Base-by-base conservation (phyloP, 2,888 invertebrate species). In the Acanthococcus lagerstroemiae region DNA sequence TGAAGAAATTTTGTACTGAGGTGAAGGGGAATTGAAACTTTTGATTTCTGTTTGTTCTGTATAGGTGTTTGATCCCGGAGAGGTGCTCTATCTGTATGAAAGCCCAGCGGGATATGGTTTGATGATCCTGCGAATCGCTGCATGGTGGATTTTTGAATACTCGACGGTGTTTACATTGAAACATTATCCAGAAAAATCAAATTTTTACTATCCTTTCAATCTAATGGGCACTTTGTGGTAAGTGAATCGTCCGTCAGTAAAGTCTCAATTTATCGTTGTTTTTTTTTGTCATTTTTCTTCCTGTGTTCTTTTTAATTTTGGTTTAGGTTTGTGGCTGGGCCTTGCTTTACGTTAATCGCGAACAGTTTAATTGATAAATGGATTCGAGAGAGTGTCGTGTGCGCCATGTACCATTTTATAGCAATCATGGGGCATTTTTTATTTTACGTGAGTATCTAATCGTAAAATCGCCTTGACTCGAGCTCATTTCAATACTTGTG, bases 11-110 rank as follows among this genome's bases (percentile, higher is more conserved):
- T 48, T 52, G 19, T 48, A 24, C 15, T 26, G 24, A 57, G 19
- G 24, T n/a, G 7, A 5, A 17, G 15, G 9, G 7, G 12, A n/a
- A 22, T 55, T 37, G 7, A 9, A 15, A 9, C 7, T 37, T 7
- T 37, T 37, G 7, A 9, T 12, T 12, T 55, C 24, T 55, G 26
- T 55, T 22, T 55, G 70, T 68, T 69, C 69, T 71, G 74, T 74
- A 0, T 75, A 90, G 88, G 83, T 85, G 1, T 94, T 94, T 74
- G 95, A 95, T 76, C 92, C 94, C 0, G 95, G 93, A 1, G 82
- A 88, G 76, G 94, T 95, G 0, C 75, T 93, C 12, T 94, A 95
- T 74, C 76, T 92, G 1, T 95, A 93, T 73, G 94, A 95, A 77
- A 91, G 91, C 48, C 88, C 90, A 0, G 89, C 93, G 0, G 95